Evolutionary conservation across 2,113 vertebrate genomes (phyloP).

Genomic region (Anolis carolinensis): DNA sequence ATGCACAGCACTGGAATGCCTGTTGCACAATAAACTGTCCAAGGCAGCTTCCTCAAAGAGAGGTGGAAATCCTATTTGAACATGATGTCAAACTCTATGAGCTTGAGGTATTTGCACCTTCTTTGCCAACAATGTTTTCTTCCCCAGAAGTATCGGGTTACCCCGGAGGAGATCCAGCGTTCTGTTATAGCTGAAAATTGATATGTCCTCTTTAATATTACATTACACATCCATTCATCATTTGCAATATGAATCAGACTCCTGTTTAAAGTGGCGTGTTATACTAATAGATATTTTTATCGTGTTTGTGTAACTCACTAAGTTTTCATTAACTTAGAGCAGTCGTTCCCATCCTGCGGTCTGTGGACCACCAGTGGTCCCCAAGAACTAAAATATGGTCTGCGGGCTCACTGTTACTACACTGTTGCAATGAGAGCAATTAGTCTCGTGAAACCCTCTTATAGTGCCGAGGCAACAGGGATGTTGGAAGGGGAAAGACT

Average conservation of each 20-base stretch:
- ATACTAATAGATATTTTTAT: not conserved
- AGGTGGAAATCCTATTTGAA: rapidly evolving
- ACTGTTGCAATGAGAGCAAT: too few species aligned
- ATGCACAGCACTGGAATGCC: not conserved
- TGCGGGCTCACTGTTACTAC: too few species aligned
- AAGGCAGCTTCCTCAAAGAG: rapidly evolving
- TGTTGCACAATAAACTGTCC: not conserved
- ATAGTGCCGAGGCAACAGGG: too few species aligned
- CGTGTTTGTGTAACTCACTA: not conserved
- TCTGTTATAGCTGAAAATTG: not conserved
- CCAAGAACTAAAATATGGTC: too few species aligned
- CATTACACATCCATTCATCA: slow-evolving; percentile 29
- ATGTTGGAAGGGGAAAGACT: too few species aligned
- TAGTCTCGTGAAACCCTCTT: too few species aligned
- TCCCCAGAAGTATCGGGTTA: not conserved
- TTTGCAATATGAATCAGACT: slow-evolving; percentile 25
- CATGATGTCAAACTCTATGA: not conserved
- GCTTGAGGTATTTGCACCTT: slow-evolving; percentile 33
- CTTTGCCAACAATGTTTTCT: slow-evolving; percentile 31
- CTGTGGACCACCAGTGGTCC: too few species aligned
- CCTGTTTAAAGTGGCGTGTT: slow-evolving; percentile 5
- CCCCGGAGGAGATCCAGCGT: not conserved
- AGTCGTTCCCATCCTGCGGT: too few species aligned
- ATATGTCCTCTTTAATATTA: not conserved
- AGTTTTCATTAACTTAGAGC: not conserved